phyloP scores from a whole-genome alignment of 2,888 invertebrate genomes.

The Panopea generosa region DNA sequence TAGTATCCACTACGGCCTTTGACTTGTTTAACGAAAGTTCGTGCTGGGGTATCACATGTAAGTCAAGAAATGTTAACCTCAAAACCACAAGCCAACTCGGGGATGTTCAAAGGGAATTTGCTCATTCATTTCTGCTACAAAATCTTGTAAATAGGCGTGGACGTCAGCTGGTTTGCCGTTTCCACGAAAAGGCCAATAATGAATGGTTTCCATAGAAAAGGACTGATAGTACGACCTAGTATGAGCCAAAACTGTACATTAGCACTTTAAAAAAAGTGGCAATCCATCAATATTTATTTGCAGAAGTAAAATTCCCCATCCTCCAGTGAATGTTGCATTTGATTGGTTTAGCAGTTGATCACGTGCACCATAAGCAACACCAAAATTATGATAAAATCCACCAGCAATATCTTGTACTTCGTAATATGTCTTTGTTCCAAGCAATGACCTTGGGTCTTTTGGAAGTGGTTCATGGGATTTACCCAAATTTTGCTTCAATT shows the following conservation, averaged over 20 bases:
- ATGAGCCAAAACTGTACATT: constrained; percentile 40
- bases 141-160: constrained; percentile 34
- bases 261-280: constrained; percentile 38
- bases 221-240: constrained; percentile 21
- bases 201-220: constrained; percentile 23
- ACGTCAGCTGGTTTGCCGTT: constrained; percentile 46
- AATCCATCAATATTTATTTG: constrained; percentile 51
- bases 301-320: constrained; percentile 8
- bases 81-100: not conserved
- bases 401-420: constrained; percentile 26
- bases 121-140: constrained; percentile 45
- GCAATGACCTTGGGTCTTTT: constrained; percentile 40
- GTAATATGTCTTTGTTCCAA: constrained; percentile 27
- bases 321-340: not conserved
- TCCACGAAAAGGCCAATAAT: constrained; percentile 30
- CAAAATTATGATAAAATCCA: constrained; percentile 46
- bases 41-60: constrained; percentile 78
- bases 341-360: not conserved
- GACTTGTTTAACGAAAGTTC: constrained; percentile 70
- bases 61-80: constrained; percentile 45
- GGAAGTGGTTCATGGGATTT: constrained; percentile 21
- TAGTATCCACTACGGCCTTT: constrained; percentile 75
- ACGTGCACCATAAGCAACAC: constrained; percentile 13
- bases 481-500: constrained; percentile 16
- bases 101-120: not conserved